A percentile compares a stretch with the other conserved stretches of the same genome.
Evolutionary conservation across 2,888 invertebrate species (phyloP).

Genomic region (Lasiommata megera): DNA sequence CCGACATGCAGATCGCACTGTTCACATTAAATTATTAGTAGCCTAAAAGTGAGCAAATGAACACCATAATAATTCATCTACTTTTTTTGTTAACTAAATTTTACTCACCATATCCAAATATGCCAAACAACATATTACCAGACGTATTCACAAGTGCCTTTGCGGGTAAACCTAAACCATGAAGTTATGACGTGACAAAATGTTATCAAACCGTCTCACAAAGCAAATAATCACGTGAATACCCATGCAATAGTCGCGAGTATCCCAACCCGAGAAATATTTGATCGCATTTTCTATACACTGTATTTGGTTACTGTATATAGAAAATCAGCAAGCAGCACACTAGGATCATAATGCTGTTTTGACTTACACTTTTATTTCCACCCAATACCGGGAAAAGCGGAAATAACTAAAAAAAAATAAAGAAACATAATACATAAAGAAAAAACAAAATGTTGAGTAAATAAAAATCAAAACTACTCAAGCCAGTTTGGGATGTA

Average conservation of each 20-base stretch:
- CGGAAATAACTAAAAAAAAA: slow-evolving; percentile 71
- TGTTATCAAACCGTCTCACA: too few relatives aligned
- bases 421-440: slow-evolving; percentile 47
- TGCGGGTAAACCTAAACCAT: slow-evolving; percentile 8
- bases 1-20: neutral
- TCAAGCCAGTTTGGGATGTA: slow-evolving; percentile 12
- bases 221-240: too few relatives aligned
- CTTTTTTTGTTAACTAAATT: neutral
- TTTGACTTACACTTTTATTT: slow-evolving; percentile 72
- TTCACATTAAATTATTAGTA: neutral
- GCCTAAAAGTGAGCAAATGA: neutral
- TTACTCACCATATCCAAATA: slow-evolving; percentile 25
- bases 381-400: slow-evolving; percentile 67
- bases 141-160: neutral
- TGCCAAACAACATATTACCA: neutral
- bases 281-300: slow-evolving; percentile 6
- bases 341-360: slow-evolving; percentile 58
- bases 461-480: slow-evolving; percentile 16
- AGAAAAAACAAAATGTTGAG: slow-evolving; percentile 19
- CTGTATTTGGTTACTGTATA: neutral
- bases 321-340: slow-evolving; percentile 38
- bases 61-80: neutral
- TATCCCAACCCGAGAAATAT: neutral
- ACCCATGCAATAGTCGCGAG: slow-evolving; percentile 4
- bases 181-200: neutral